Base-by-base conservation (phyloP, 2,797 vertebrate genomes). In the Tinamus major region DNA sequence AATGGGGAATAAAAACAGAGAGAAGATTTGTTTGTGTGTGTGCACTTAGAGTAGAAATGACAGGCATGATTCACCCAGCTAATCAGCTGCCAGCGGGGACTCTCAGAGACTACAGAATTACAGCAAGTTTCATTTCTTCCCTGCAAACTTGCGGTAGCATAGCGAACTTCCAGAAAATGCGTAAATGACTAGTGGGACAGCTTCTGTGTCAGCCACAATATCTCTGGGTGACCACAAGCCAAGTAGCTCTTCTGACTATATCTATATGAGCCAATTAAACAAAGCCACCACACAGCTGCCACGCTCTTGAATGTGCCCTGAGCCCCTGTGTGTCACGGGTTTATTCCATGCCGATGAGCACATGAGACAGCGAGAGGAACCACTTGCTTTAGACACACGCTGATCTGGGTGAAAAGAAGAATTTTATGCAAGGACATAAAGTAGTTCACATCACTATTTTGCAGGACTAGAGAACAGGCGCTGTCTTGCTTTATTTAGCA, bases 261-360 rank as follows among this genome's bases (percentile, higher is more conserved):
- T 10, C 27, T 55, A 39, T 41, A 55, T 53, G 31, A 71, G 37
- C 21, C 29, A 18, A 15, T 29, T 51, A 42, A 61, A 58, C 13
- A 35, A 15, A 72, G 29, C 20, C 51, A 51, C 13, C 4, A 4
- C 55, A 5, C 0, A 2, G 55, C 35, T 29, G 18, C 64, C 17
- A 8, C 21, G 3, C 21, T 39, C 26, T 0, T 2, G 9, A 10
- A 8, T 37, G 18, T 61, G 44, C 10, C 0, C 0, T 33, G 13
- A 67, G 33, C 68, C 77, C 59, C 23, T 42, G 41, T 42, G 12
- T 19, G 33, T 5, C 19, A 41, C 13, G 1, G 0, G 14, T 41
- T 70, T 24, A 13, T 42, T 56, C 39, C 1, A 0, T 48, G 29
- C 14, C 35, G 13, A 2, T 0, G 0, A 20, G 5, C 14, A 3